Evolutionary conservation across 2,888 invertebrate genomes (phyloP), one percentile per base, ranked within the genome.

Genomic region (Hypselothyrea guttata): DNA sequence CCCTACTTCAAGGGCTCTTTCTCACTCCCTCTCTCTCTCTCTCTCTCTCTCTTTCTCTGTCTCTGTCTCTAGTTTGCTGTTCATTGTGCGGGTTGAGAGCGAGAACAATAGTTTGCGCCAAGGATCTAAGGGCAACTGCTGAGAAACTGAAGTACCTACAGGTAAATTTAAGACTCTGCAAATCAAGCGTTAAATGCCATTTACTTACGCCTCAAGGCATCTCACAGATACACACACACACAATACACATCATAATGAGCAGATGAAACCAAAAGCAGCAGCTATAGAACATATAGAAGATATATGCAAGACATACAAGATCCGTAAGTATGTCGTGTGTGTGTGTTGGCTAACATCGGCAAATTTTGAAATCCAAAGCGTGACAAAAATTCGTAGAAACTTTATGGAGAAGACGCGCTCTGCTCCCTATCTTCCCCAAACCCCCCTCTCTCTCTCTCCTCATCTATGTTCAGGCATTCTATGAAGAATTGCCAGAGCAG

Each of bases 131-230:
- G 49, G 64, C 27, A 37, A 41, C 28, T 28, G 28, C 7, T 7
- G 61, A 35, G 66, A 61, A 70, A 71, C 71, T 55, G 49, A 66
- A 70, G 61, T 71, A 71, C 61, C 54, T 16, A 58, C 65, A 72
- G 73, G 72, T 70, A 78, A 79, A 83, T 66, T 60, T 81, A 78
- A 85, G 22, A 85, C 76, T 78, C 71, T 64, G 71, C 63, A 87
- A 87, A 86, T 88, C 83, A 88, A 79, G 88, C 77, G 87, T 87
- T 87, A 88, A 88, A 87, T 85, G 71, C 79, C 84, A 56, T 84
- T 87, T 86, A 82, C 86, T 86, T 87, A 86, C 84, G 84, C 85
- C 74, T 86, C 81, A 86, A 78, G 76, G 75, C 51, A 68, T 75
- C 63, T 63, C 5, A 13, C 30, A 51, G 18, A 35, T 47, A 34